phyloP scores from a whole-genome alignment of 2,797 vertebrate species.

The Phalanger gymnotis region DNA sequence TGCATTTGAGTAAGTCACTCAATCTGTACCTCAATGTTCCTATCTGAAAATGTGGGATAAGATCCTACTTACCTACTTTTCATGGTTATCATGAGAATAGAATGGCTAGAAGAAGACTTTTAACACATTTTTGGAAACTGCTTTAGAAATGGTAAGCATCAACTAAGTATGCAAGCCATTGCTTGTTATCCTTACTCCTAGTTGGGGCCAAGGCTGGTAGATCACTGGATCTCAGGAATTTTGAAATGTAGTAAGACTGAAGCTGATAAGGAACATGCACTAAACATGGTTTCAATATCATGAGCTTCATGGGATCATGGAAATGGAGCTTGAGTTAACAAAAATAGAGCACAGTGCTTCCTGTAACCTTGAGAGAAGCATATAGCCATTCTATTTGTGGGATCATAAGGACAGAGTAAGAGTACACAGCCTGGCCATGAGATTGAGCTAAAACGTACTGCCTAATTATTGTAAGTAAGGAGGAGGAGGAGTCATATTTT shows the following conservation, averaged over 20 bases:
- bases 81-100: background rate
- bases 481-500: background rate
- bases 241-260: background rate
- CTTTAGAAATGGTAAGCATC: background rate
- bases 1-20: background rate
- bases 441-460: background rate
- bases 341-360: background rate
- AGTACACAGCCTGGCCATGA: background rate
- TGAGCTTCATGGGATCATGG: background rate
- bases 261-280: background rate
- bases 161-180: background rate
- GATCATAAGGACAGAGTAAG: background rate
- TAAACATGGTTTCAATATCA: background rate
- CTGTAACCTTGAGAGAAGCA: background rate
- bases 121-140: background rate
- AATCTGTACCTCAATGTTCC: background rate
- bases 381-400: background rate
- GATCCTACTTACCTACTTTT: background rate
- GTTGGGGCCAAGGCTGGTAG: background rate
- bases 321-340: background rate
- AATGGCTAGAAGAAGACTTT: conserved; percentile 3
- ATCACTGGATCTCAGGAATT: background rate
- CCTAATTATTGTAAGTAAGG: background rate
- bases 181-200: background rate
- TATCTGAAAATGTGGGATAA: background rate